A percentile compares a stretch with the other conserved stretches of the same genome.
phyloP scores from a whole-genome alignment of 2,113 vertebrate species.

The Austrofundulus limnaeus region DNA sequence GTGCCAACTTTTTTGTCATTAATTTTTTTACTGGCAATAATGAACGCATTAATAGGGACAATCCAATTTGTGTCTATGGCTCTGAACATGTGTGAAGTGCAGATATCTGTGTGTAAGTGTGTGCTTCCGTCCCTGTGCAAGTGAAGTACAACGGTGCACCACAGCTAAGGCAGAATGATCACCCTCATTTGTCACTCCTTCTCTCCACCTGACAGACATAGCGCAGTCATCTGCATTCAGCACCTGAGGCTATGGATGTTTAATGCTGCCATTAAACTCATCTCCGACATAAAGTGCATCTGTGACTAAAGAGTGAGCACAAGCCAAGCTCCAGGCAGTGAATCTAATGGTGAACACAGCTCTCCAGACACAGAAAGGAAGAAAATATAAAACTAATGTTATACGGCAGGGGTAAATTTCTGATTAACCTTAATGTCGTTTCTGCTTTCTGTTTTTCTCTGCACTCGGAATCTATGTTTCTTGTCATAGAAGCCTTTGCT shows the following conservation, averaged over 20 bases:
- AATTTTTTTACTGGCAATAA: slow-evolving; percentile 33
- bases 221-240: slow-evolving; percentile 71
- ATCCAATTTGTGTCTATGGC: slow-evolving; percentile 13
- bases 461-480: slow-evolving; percentile 11
- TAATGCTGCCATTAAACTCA: slow-evolving; percentile 76
- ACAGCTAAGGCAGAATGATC: slow-evolving; percentile 47
- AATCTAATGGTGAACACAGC: slow-evolving; percentile 61
- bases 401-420: slow-evolving; percentile 51
- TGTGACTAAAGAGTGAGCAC: slow-evolving; percentile 73
- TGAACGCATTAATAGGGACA: slow-evolving; percentile 32
- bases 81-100: slow-evolving; percentile 1
- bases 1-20: slow-evolving; percentile 41
- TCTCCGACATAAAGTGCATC: slow-evolving; percentile 72
- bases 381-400: slow-evolving; percentile 57
- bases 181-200: slow-evolving; percentile 60
- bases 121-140: slow-evolving; percentile 8
- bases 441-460: slow-evolving; percentile 31
- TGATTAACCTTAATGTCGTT: slow-evolving; percentile 56
- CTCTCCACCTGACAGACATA: slow-evolving; percentile 63
- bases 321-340: slow-evolving; percentile 62
- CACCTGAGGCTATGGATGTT: slow-evolving; percentile 69
- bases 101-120: slow-evolving; percentile 13
- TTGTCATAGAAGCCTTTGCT: slow-evolving; percentile 1
- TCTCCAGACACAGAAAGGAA: slow-evolving; percentile 52
- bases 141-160: slow-evolving; percentile 19